A percentile compares a stretch with the other conserved stretches of the same genome.
phyloP scores from a whole-genome alignment of 2,888 invertebrate species.

The Diarsia mendica region DNA sequence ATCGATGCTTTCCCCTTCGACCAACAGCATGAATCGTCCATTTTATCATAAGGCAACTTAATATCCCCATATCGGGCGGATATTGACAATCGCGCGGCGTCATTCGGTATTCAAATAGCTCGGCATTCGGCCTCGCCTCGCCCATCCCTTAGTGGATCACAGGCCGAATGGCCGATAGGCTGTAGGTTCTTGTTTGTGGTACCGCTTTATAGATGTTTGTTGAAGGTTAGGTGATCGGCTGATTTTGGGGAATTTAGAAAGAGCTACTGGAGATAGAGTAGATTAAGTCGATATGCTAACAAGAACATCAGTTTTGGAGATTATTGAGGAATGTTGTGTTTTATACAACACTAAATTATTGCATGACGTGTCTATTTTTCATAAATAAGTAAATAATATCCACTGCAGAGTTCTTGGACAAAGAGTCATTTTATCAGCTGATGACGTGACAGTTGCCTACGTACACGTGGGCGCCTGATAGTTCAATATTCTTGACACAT shows the following conservation, averaged over 20 bases:
- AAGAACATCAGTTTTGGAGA: neutral
- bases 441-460: neutral
- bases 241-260: neutral
- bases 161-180: conserved; percentile 38
- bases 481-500: too few species aligned
- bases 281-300: neutral
- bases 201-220: conserved; percentile 44
- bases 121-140: conserved; percentile 46
- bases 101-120: conserved; percentile 71
- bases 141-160: conserved; percentile 48
- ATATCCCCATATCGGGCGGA: conserved; percentile 51
- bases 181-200: conserved; percentile 31
- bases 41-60: conserved; percentile 60
- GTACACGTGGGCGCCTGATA: too few species aligned
- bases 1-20: conserved; percentile 29
- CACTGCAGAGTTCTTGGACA: neutral
- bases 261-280: neutral
- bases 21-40: conserved; percentile 44
- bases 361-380: neutral
- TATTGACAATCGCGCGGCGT: conserved; percentile 66
- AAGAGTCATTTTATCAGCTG: neutral
- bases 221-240: conserved; percentile 7
- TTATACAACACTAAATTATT: neutral
- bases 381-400: neutral
- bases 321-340: too few species aligned